Evolutionary conservation across 2,113 vertebrate genomes (phyloP).

Genomic region (Pterocles orientalis): DNA sequence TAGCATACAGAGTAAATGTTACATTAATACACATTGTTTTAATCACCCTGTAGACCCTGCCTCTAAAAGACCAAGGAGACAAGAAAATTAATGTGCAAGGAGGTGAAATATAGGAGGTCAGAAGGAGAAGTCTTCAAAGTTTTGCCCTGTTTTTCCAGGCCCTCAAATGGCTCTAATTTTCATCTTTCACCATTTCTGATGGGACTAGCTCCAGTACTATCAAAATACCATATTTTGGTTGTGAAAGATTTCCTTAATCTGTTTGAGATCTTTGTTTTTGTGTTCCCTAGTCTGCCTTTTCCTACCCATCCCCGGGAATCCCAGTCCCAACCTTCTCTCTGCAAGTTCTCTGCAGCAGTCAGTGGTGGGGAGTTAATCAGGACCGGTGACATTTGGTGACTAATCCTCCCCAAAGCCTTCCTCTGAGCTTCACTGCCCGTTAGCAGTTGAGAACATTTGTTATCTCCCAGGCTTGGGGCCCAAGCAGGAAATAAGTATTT

Average conservation of each 20-base stretch:
- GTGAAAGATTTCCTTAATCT: background rate
- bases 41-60: background rate
- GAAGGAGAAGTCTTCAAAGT: background rate
- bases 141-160: background rate
- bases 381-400: background rate
- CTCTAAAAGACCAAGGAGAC: background rate
- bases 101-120: background rate
- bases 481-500: slow-evolving; percentile 20
- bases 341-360: background rate
- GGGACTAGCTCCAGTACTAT: background rate
- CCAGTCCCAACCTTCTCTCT: background rate
- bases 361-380: background rate
- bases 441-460: slow-evolving; percentile 4
- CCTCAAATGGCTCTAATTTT: background rate
- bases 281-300: background rate
- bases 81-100: background rate
- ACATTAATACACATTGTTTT: background rate
- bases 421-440: background rate
- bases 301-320: background rate
- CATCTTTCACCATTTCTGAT: background rate
- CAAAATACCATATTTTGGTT: background rate
- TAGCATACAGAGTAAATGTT: background rate
- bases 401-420: background rate
- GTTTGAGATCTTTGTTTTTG: background rate
- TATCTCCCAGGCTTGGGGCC: background rate